Conservation (phyloP, 2,113 vertebrate species). For the Vimba vimba region DNA sequence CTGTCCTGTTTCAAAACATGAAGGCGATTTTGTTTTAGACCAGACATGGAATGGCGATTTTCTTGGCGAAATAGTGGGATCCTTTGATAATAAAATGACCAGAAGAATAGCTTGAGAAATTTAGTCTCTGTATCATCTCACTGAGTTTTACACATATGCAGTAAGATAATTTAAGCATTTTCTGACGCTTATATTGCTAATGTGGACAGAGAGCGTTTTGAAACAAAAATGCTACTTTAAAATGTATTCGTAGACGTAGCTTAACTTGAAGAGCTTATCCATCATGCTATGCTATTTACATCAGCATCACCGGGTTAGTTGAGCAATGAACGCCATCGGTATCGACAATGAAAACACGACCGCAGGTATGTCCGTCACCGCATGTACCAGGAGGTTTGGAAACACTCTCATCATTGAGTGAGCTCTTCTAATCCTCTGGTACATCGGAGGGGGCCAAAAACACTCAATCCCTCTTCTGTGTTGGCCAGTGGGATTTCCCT, state of each 20-base stretch:
- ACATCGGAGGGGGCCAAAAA: constrained; percentile 70
- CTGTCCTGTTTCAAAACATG: too few species aligned
- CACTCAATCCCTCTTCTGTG: constrained; percentile 74
- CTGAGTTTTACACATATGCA: too few species aligned
- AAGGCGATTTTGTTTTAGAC: too few species aligned
- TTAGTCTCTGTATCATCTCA: background rate
- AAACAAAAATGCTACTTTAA: too few species aligned
- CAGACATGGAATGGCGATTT: too few species aligned
- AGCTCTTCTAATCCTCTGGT: constrained; percentile 75
- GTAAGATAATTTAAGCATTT: background rate
- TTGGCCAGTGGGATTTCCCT: constrained; percentile 77
- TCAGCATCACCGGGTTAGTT: background rate
- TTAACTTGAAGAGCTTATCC: background rate
- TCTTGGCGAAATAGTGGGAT: too few species aligned
- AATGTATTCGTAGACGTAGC: background rate
- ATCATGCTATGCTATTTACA: background rate
- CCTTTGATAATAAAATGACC: background rate
- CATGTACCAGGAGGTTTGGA: constrained; percentile 70
- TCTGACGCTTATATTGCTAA: too few species aligned
- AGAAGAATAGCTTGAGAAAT: background rate
- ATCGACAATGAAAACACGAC: constrained; percentile 52
- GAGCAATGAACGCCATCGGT: background rate
- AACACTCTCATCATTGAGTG: constrained; percentile 74
- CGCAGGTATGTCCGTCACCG: constrained; percentile 54
- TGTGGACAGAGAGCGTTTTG: too few species aligned